These are phyloP conservation scores for Ia io DNA, from an alignment of 2,113 vertebrate species.

Conservation along the genomic window DNA sequence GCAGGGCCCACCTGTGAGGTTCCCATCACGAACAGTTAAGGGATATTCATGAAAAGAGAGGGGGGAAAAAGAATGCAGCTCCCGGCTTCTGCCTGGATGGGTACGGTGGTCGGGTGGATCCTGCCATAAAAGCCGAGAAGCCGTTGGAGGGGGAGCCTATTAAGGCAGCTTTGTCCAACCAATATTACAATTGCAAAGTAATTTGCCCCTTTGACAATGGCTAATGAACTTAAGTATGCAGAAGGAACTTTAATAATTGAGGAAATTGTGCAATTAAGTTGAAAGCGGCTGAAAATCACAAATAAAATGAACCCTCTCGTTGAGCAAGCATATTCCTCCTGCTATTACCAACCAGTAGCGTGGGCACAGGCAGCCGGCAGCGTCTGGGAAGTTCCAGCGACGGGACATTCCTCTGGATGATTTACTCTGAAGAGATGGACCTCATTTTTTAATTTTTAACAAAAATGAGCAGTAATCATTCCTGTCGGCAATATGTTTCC, in stretches of 20 bases:
- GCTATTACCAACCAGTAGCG: slow-evolving; percentile 37
- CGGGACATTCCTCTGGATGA: slow-evolving; percentile 28
- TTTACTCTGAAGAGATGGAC: slow-evolving; percentile 50
- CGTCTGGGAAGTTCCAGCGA: slow-evolving; percentile 41
- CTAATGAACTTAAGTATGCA: slow-evolving; percentile 72
- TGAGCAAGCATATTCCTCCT: slow-evolving; percentile 42
- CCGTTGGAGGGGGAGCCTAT: neutral
- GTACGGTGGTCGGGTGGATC: neutral
- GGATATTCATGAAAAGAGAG: neutral
- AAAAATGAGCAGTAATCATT: slow-evolving; percentile 47
- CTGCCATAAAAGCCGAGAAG: neutral
- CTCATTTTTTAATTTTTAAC: neutral
- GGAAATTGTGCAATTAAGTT: slow-evolving; percentile 68
- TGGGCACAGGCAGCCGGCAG: neutral
- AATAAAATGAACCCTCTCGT: slow-evolving; percentile 63
- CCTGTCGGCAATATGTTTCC: slow-evolving; percentile 21
- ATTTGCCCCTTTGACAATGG: slow-evolving; percentile 65
- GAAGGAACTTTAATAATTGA: slow-evolving; percentile 65
- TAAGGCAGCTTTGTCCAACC: slow-evolving; percentile 46
- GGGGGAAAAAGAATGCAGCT: no score
- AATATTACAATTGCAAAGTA: slow-evolving; percentile 69
- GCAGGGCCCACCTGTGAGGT: neutral
- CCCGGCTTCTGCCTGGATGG: neutral
- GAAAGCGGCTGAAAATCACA: slow-evolving; percentile 54
- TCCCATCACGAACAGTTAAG: neutral